phyloP scores from a whole-genome alignment of 2,797 vertebrate species.

The Sparus aurata region DNA sequence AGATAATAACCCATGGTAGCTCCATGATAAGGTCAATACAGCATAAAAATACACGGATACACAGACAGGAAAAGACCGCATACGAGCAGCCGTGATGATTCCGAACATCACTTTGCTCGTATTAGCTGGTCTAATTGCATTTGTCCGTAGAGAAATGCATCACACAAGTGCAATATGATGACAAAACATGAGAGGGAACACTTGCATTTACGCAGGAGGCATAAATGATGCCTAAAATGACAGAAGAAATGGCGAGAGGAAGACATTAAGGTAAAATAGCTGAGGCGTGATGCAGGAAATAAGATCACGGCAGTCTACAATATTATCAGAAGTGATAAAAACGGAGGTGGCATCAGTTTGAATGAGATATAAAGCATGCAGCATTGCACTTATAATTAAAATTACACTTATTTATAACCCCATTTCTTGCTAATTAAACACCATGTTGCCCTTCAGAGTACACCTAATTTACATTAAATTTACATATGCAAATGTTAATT shows the following conservation, averaged over 20 bases:
- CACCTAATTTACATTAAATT: slow-evolving; percentile 73
- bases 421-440: slow-evolving; percentile 62
- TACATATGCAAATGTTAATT: slow-evolving; percentile 77
- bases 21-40: background rate
- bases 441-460: slow-evolving; percentile 63
- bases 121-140: slow-evolving; percentile 30
- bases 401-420: slow-evolving; percentile 22
- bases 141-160: slow-evolving; percentile 36
- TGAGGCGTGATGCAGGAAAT: background rate
- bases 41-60: background rate
- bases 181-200: slow-evolving; percentile 18
- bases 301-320: background rate
- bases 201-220: background rate
- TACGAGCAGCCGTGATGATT: slow-evolving; percentile 23
- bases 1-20: background rate
- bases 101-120: slow-evolving; percentile 31
- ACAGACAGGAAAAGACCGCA: slow-evolving; percentile 16
- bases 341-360: background rate
- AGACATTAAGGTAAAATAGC: background rate
- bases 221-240: slow-evolving; percentile 12
- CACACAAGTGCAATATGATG: background rate
- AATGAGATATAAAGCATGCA: slow-evolving; percentile 10
- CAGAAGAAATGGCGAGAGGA: background rate
- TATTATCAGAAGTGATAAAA: background rate
- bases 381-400: slow-evolving; percentile 42